phyloP scores from a whole-genome alignment of 2,113 vertebrate genomes.

The Calyptomena viridis region DNA sequence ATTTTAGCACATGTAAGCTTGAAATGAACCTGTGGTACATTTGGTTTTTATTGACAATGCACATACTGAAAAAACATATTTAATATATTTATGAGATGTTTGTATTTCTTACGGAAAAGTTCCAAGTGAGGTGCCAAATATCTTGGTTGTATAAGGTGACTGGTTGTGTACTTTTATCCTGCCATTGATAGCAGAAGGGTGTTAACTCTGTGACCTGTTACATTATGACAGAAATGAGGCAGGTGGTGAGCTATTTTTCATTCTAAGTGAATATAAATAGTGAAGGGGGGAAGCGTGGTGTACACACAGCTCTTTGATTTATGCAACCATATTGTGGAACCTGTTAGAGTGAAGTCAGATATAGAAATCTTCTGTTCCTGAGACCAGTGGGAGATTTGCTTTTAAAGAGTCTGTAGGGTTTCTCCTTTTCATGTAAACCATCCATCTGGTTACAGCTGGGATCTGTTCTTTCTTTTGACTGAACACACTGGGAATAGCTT shows the following conservation, averaged over 20 bases:
- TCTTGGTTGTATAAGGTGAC: not conserved
- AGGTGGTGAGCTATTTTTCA: constrained; percentile 65
- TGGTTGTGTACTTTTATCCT: not conserved
- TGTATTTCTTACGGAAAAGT: not conserved
- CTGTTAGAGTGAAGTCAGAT: constrained; percentile 21
- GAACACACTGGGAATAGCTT: not conserved
- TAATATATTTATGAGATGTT: not conserved
- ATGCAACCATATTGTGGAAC: constrained; percentile 40
- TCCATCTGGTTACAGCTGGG: not conserved
- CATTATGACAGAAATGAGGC: constrained; percentile 53
- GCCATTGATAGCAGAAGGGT: constrained; percentile 14
- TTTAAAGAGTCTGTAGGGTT: not conserved
- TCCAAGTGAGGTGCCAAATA: not conserved
- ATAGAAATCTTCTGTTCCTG: constrained; percentile 28
- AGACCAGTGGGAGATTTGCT: not conserved
- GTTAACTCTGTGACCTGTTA: constrained; percentile 31
- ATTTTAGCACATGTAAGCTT: not conserved
- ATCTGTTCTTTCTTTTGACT: not conserved
- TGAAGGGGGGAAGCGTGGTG: constrained; percentile 14
- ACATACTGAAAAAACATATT: not conserved
- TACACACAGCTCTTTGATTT: constrained; percentile 46
- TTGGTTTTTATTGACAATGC: not conserved
- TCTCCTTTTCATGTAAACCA: not conserved
- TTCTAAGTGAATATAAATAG: constrained; percentile 59
- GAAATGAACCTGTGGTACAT: not conserved